phyloP scores from a whole-genome alignment of 2,797 vertebrate species.

The Anableps anableps region DNA sequence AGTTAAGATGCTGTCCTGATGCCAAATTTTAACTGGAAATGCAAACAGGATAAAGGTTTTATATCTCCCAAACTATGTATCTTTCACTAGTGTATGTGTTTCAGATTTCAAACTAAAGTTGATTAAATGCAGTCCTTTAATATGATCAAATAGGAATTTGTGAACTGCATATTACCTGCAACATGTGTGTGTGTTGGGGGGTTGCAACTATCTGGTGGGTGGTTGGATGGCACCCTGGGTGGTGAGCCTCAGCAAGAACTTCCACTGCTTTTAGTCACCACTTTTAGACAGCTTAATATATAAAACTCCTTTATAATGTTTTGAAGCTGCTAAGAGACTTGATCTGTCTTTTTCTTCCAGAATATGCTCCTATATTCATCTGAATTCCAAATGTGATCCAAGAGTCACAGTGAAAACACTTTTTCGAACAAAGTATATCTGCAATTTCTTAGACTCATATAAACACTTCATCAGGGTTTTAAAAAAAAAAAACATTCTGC shows the following conservation, averaged over 20 bases:
- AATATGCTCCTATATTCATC: constrained; percentile 3
- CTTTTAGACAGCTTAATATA: constrained; percentile 3
- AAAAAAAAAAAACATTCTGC: constrained; percentile 13
- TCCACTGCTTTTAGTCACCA: neutral
- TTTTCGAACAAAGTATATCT: neutral
- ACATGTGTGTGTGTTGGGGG: no score
- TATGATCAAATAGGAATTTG: no score
- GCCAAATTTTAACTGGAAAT: no score
- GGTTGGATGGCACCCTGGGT: no score
- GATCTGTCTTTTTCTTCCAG: neutral
- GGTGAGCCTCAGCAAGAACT: neutral
- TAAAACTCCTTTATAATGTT: constrained; percentile 1
- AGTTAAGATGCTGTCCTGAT: no score
- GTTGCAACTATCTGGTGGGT: neutral
- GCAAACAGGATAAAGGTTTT: no score
- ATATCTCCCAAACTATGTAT: no score
- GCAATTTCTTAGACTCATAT: constrained; percentile 15
- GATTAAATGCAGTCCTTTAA: no score
- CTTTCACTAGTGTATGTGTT: no score
- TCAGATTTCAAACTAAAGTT: no score
- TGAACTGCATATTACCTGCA: no score
- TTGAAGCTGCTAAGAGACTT: neutral
- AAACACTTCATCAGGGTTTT: constrained; percentile 20
- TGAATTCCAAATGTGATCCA: constrained; percentile 16
- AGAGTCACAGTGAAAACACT: no score